Evolutionary conservation across 2,113 vertebrate genomes (phyloP).

Genomic region (Mellivora capensis): DNA sequence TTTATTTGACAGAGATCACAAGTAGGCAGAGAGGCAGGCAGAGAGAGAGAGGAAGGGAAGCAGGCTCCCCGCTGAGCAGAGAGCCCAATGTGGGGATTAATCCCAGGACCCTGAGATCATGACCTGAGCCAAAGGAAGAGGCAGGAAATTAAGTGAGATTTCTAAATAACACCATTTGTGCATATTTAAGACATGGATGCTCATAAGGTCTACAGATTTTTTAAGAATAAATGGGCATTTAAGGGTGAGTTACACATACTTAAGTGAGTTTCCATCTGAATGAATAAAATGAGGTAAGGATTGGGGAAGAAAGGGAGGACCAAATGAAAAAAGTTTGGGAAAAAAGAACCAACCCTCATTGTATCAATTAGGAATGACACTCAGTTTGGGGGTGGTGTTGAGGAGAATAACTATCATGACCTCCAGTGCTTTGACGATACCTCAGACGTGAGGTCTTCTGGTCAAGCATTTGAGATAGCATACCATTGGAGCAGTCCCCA

Average conservation of each 20-base stretch:
- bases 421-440: background rate
- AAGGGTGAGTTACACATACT: background rate
- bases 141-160: background rate
- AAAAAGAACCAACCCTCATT: background rate
- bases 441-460: background rate
- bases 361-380: background rate
- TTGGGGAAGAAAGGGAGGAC: accelerated
- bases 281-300: background rate
- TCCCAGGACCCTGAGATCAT: too few species aligned
- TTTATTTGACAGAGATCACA: too few species aligned
- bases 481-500: background rate
- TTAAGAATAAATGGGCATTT: background rate
- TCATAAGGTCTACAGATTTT: background rate
- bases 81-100: too few species aligned
- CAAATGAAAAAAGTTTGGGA: background rate
- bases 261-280: background rate
- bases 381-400: background rate
- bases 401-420: background rate
- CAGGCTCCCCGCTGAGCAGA: too few species aligned
- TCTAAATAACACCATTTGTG: background rate
- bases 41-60: too few species aligned
- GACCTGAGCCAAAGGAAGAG: too few species aligned
- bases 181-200: background rate
- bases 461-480: background rate
- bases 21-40: too few species aligned